Evolutionary conservation across 2,113 vertebrate species (phyloP).

Genomic region (Fulmarus glacialis): DNA sequence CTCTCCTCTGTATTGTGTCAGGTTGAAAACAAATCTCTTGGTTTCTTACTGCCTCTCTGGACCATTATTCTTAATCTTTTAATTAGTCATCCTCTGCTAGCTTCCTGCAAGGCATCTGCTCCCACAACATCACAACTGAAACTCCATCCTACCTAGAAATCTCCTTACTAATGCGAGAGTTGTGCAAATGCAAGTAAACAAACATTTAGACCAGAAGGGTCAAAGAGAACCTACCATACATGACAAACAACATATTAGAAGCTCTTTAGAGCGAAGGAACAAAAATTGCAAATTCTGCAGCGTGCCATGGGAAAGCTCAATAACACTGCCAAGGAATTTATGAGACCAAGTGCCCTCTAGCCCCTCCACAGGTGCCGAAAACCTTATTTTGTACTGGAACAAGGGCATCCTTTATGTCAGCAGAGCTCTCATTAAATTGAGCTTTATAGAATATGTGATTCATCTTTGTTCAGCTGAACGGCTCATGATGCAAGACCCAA

Average conservation of each 20-base stretch:
- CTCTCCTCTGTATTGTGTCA: neutral
- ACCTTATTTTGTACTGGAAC: neutral
- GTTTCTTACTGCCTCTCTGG: neutral
- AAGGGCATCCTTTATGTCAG: neutral
- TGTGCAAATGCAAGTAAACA: neutral
- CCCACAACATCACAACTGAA: neutral
- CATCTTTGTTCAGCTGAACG: neutral
- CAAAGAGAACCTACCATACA: neutral
- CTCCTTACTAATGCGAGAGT: neutral
- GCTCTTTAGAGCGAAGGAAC: neutral
- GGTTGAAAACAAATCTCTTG: neutral
- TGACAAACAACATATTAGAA: neutral
- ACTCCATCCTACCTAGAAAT: neutral
- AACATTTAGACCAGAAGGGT: neutral
- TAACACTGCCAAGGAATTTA: neutral
- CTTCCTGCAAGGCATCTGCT: neutral
- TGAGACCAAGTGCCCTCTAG: neutral
- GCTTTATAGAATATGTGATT: neutral
- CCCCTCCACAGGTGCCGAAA: neutral
- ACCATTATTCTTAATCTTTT: neutral
- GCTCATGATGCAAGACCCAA: neutral
- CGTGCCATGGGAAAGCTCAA: neutral
- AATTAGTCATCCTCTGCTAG: neutral
- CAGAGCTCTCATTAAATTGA: neutral
- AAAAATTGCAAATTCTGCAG: neutral